Base-by-base conservation (phyloP, 2,797 vertebrate species). In the Ammospiza maritima region DNA sequence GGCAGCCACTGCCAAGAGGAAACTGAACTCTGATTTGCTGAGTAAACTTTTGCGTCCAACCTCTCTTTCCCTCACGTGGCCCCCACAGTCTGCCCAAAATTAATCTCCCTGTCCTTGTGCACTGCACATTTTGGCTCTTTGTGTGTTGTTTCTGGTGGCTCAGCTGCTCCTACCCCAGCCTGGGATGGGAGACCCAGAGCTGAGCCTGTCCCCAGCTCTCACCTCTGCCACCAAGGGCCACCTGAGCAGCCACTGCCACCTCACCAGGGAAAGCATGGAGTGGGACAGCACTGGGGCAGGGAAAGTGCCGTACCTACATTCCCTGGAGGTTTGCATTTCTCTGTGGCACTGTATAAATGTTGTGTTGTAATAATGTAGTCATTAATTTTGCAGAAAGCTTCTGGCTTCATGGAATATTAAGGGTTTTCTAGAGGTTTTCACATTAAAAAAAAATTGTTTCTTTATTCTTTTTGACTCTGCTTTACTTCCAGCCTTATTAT, bases 221-320 rank as follows among this genome's bases (percentile, higher is more conserved):
- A 6, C 12, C 50, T 65, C 61, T 30, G 76, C 42, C 53, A 29
- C 78, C 65, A 9, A 1, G 3, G 42, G 30, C 50, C 64, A 38
- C 51, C 16, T 0, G 0, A 34, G 48, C n/a, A 29, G 4, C 48
- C 53, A 6, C 29, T 76, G 83, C 47, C 23, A 15, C 47, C 36
- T 25, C 53, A 34, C 11, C n/a, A 23, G 25, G 64, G 71, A 44
- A 10, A 36, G 9, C 62, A 14, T 20, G 36, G 22, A 16, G 13
- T 38, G 56, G 64, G 27, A 57, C 61, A 44, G 32, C 64, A 25
- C 0, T 47, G 50, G 57, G 45, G 13, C 42, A 47, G 19, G 20
- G 44, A 44, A 23, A 26, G 6, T 3, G 2, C 48, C 16, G 45
- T 44, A 16, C 23, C 40, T 47, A 0, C 5, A 2, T 51, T 79